phyloP scores from a whole-genome alignment of 2,888 invertebrate species.

The Tenthredo livida region DNA sequence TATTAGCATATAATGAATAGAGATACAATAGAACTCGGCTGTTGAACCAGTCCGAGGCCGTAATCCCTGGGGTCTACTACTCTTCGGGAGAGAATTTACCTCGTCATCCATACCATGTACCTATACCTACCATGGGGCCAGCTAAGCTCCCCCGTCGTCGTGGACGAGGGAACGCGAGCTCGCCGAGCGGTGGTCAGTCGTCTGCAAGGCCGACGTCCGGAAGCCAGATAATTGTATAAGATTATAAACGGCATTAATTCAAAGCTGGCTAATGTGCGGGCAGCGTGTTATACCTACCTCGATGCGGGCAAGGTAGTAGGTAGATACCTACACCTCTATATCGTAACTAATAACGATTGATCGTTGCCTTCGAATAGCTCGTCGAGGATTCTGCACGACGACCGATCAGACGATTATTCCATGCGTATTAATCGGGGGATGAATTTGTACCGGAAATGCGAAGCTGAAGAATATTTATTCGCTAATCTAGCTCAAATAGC shows the following conservation, averaged over 20 bases:
- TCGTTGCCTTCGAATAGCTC: background rate
- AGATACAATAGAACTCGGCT: slow-evolving; percentile 27
- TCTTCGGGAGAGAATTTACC: slow-evolving; percentile 17
- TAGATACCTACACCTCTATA: background rate
- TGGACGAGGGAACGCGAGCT: slow-evolving; percentile 41
- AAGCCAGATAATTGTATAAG: slow-evolving; percentile 61
- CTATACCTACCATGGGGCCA: background rate
- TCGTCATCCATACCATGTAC: slow-evolving; percentile 12
- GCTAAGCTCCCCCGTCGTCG: slow-evolving; percentile 24
- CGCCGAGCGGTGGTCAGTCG: slow-evolving; percentile 56
- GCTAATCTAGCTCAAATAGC: background rate
- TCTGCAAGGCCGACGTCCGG: slow-evolving; percentile 54
- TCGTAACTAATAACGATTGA: background rate
- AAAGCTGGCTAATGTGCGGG: slow-evolving; percentile 55
- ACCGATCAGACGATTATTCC: background rate
- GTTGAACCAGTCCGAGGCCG: slow-evolving; percentile 40
- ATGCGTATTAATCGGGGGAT: too few species aligned
- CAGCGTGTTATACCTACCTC: background rate
- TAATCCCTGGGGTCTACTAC: background rate
- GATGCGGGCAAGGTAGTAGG: background rate
- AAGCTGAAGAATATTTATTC: background rate
- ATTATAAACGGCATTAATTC: slow-evolving; percentile 68
- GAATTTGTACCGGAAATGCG: background rate
- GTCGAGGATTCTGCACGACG: background rate
- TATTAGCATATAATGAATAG: background rate